Evolutionary conservation across 2,797 vertebrate species (phyloP).

Genomic region (Denticeps clupeoides): DNA sequence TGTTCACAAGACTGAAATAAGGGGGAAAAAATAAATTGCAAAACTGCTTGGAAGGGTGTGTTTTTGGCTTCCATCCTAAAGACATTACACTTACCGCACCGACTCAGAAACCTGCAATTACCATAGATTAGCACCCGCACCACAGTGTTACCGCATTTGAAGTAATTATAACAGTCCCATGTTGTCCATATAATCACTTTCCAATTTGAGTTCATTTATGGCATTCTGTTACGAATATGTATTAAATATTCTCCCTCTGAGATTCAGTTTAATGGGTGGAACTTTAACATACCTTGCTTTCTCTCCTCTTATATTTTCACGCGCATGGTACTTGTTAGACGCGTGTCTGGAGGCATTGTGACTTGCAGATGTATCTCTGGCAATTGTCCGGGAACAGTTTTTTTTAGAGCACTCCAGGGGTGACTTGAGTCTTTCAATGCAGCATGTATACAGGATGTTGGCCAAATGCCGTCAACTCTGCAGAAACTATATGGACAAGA

Average conservation of each 20-base stretch:
- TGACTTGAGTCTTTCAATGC: too few relatives aligned
- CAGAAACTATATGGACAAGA: too few relatives aligned
- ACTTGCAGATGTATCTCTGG: slow-evolving; percentile 18
- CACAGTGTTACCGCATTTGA: slow-evolving; percentile 51
- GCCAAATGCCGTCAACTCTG: too few relatives aligned
- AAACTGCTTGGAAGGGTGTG: slow-evolving; percentile 44
- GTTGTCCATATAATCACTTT: slow-evolving; percentile 53
- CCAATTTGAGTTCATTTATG: slow-evolving; percentile 37
- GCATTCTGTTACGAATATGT: slow-evolving; percentile 21
- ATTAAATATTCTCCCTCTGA: slow-evolving; percentile 25
- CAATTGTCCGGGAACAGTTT: slow-evolving; percentile 19
- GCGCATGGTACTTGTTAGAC: background rate
- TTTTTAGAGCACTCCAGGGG: slow-evolving; percentile 14
- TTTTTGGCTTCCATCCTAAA: slow-evolving; percentile 59
- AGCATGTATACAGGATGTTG: too few relatives aligned
- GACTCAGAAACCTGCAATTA: slow-evolving; percentile 55
- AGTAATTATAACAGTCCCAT: slow-evolving; percentile 61
- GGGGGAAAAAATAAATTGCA: slow-evolving; percentile 35
- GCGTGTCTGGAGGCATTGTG: background rate
- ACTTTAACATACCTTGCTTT: background rate
- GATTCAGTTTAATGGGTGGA: slow-evolving; percentile 1
- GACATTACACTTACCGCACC: slow-evolving; percentile 51
- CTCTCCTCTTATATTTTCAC: background rate
- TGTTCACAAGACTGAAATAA: slow-evolving; percentile 15
- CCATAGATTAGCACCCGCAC: slow-evolving; percentile 62